phyloP scores from a whole-genome alignment of 2,113 vertebrate genomes.

The Verasper variegatus region DNA sequence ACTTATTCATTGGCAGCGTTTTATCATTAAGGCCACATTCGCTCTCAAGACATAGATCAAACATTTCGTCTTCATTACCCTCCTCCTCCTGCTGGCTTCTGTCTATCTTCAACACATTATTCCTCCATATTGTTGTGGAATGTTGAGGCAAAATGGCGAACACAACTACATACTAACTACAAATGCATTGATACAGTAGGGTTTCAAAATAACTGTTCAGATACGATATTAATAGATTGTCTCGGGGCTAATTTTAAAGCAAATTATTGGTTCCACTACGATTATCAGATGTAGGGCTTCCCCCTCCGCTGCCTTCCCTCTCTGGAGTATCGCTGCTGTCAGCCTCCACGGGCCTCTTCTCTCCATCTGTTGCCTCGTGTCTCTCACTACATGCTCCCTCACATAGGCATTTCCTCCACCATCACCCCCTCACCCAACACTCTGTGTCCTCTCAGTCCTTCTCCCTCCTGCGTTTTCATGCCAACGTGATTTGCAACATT shows the following conservation, averaged over 20 bases:
- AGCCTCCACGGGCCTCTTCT: slow-evolving; percentile 36
- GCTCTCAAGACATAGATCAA: slow-evolving; percentile 66
- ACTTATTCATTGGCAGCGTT: slow-evolving; percentile 61
- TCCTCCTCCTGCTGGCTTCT: slow-evolving; percentile 4
- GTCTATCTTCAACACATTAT: slow-evolving; percentile 14
- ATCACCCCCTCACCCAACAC: slow-evolving; percentile 19
- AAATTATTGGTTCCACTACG: slow-evolving; percentile 17
- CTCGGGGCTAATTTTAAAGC: slow-evolving; percentile 8
- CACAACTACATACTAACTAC: neutral
- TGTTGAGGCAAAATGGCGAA: slow-evolving; percentile 12
- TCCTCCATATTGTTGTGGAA: neutral
- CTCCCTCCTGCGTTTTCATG: slow-evolving; percentile 12
- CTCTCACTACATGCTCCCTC: slow-evolving; percentile 60
- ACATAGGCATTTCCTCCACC: slow-evolving; percentile 37
- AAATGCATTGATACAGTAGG: slow-evolving; percentile 11
- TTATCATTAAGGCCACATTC: slow-evolving; percentile 68
- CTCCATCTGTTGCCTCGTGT: slow-evolving; percentile 73
- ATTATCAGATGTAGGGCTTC: slow-evolving; percentile 13
- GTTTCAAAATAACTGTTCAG: neutral
- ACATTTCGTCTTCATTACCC: slow-evolving; percentile 59
- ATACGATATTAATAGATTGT: slow-evolving; percentile 5
- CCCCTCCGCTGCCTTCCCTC: neutral
- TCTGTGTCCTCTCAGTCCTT: slow-evolving; percentile 10
- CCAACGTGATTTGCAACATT: slow-evolving; percentile 10
- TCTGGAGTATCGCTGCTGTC: slow-evolving; percentile 43